These are phyloP conservation scores for Alethe diademata DNA, from an alignment of 2,113 vertebrate genomes.

Conservation along the genomic window DNA sequence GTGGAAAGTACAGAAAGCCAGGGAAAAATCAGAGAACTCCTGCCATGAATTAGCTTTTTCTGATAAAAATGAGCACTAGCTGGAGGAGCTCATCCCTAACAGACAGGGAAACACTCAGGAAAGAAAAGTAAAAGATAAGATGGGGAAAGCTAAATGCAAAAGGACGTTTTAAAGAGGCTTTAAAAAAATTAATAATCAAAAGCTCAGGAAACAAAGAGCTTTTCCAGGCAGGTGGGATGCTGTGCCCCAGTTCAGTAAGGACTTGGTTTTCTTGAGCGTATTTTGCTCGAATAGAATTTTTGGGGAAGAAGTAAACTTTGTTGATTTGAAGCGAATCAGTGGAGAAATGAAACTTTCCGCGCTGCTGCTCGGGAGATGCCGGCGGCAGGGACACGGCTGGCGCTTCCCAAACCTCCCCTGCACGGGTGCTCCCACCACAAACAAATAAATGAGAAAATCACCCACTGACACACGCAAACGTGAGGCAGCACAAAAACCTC, in stretches of 20 bases:
- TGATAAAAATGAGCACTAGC: background rate
- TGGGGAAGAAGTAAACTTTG: background rate
- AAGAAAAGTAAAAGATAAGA: background rate
- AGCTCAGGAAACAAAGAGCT: slow-evolving; percentile 25
- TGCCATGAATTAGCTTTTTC: background rate
- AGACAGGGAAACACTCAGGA: background rate
- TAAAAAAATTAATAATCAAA: background rate
- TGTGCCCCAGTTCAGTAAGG: background rate
- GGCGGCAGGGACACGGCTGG: accelerated
- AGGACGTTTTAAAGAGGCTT: background rate
- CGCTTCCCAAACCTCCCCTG: background rate
- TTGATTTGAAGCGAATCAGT: background rate
- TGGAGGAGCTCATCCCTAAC: background rate
- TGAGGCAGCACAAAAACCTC: accelerated
- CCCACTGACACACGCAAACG: accelerated
- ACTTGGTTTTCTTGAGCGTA: background rate
- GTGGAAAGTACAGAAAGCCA: background rate
- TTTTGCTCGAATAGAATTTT: background rate
- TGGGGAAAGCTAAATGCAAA: background rate
- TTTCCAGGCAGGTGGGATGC: slow-evolving; percentile 2
- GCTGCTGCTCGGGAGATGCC: background rate
- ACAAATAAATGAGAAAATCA: background rate
- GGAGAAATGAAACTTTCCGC: background rate
- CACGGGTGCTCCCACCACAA: background rate
- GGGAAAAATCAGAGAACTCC: background rate